Evolutionary conservation across 37 sponge, comb jelly and placozoan genomes (phyloP).

Genomic region (Agelas oroides): DNA sequence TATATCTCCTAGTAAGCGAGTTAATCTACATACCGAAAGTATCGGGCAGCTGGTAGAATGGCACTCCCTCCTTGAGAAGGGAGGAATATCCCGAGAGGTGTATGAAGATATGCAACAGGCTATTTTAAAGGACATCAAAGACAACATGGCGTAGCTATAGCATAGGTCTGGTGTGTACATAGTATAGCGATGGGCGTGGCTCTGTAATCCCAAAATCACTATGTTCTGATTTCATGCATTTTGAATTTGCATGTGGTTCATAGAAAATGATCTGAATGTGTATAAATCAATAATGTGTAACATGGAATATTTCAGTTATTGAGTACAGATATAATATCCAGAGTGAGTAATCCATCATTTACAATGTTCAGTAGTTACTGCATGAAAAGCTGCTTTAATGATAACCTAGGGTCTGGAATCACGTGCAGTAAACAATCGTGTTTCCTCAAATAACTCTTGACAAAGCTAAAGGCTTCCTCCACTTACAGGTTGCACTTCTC

Average conservation of each 20-base stretch:
- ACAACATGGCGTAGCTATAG: no score
- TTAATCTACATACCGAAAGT: not conserved
- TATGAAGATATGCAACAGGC: constrained; percentile 10
- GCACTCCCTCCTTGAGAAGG: constrained; percentile 4
- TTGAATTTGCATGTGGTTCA: no score
- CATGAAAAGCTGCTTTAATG: constrained; percentile 6
- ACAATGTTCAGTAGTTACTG: not conserved
- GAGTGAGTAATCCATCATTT: not conserved
- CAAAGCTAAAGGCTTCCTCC: not conserved
- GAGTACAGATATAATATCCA: not conserved
- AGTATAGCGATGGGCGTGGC: no score
- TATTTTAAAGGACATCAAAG: not conserved
- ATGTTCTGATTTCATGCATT: no score
- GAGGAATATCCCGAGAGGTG: not conserved
- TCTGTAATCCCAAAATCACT: no score
- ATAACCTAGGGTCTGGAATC: not conserved
- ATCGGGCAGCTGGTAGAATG: not conserved
- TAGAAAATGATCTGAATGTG: no score
- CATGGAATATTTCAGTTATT: no score
- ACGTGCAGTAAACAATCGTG: not conserved
- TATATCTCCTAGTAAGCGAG: constrained; percentile 3
- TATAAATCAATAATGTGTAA: no score
- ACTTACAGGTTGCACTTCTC: no score
- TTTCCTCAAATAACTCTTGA: not conserved
- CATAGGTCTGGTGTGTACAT: no score